Base-by-base conservation (phyloP, 2,113 vertebrate genomes). In the Ovis canadensis region DNA sequence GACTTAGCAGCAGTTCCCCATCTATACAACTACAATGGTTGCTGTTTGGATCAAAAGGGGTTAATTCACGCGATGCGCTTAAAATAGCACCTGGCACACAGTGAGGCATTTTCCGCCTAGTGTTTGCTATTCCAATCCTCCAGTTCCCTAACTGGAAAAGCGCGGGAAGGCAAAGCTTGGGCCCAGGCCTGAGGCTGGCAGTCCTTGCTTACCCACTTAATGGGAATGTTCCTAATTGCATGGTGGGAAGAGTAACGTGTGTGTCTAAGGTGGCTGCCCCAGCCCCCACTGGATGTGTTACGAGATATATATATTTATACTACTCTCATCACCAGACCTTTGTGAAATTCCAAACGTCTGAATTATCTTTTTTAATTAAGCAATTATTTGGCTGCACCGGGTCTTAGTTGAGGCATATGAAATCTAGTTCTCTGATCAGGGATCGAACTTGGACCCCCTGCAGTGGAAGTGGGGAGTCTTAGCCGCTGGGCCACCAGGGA, bases 71-170 rank as follows among this genome's bases (percentile, higher is more conserved):
- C 3, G 1, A 3, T 25, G 71, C 1, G 6, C 57, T 88, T 57
- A 59, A 40, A 64, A 8, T 17, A 36, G 55, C 0, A 21, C 36
- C 21, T 12, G 48, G 74, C 36, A 5, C 23, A 2, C 45, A 3
- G 83, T 0, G 54, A 98, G 98, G 89, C 98, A n/a, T 98, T 98
- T 71, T 2, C 98, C 98, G 96, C 98, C 98, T 0, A 94, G 0
- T 98, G 93, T 92, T 99, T 99, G 95, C 98, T 98, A 9, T 52
- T 52, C 29, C 7, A 21, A 2, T 4, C 21, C 23, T 9, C 7
- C 2, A 15, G 57, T 23, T 48, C 40, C 2, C 0, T 25, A 27
- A 23, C 10, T 6, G 10, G 15, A 55, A 71, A 62, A 62, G 52
- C 0, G 3, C 45, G 8, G 9, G 1, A 48, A 67, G 40, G 57